Percentiles rank a stretch among this genome's conserved stretches.
Evolutionary conservation across 2,797 vertebrate species (phyloP).

Genomic region (Peromyscus nudipes): DNA sequence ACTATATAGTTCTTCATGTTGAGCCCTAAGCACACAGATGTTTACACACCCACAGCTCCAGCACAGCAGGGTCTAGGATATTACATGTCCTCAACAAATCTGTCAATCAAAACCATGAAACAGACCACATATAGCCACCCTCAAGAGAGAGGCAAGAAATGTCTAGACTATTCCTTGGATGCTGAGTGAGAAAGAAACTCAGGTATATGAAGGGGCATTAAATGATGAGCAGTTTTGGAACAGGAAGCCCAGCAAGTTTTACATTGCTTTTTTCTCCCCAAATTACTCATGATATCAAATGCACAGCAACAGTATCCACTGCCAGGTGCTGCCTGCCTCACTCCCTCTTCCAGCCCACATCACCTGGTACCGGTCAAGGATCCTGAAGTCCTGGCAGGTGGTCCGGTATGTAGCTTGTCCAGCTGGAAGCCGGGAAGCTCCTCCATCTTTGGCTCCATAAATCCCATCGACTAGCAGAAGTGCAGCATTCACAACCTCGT

Average conservation of each 20-base stretch:
- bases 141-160: background rate
- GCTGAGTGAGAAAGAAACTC: background rate
- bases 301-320: background rate
- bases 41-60: background rate
- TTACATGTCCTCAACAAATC: background rate
- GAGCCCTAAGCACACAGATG: background rate
- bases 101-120: background rate
- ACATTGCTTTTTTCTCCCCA: background rate
- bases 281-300: constrained; percentile 11
- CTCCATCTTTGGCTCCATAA: constrained; percentile 91
- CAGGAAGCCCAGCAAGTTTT: background rate
- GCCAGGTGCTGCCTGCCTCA: background rate
- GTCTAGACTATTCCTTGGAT: background rate
- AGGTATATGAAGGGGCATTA: background rate
- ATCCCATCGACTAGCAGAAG: constrained; percentile 95
- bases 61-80: background rate
- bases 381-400: constrained; percentile 94
- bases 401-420: constrained; percentile 90
- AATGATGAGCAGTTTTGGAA: constrained; percentile 5
- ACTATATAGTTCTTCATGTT: background rate
- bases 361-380: constrained; percentile 98
- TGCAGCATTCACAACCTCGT: constrained; percentile 93
- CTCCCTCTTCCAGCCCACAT: background rate
- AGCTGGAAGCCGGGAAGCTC: constrained; percentile 80
- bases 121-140: background rate